A percentile compares a stretch with the other conserved stretches of the same genome.
phyloP scores from a whole-genome alignment of 2,797 vertebrate genomes.

The Philypnodon macrostomus region DNA sequence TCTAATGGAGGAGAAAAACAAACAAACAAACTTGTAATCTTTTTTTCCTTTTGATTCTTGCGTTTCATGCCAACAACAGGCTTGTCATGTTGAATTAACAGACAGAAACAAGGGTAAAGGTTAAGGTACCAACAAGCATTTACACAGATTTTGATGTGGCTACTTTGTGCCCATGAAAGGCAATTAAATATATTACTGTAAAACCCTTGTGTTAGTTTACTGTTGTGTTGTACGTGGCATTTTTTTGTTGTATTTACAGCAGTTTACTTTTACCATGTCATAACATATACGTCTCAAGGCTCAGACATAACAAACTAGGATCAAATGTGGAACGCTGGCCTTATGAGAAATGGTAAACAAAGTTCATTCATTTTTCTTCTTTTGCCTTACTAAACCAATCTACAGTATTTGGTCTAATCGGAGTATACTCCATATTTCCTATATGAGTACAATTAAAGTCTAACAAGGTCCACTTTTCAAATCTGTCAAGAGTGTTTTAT shows the following conservation, averaged over 20 bases:
- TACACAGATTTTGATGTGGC: slow-evolving; percentile 43
- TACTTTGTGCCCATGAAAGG: slow-evolving; percentile 34
- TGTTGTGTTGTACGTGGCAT: too few species aligned
- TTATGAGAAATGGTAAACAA: background rate
- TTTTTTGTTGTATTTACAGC: too few species aligned
- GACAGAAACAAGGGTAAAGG: slow-evolving; percentile 1
- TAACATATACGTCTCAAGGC: slow-evolving; percentile 33
- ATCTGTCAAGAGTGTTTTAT: slow-evolving; percentile 48
- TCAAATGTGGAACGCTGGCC: slow-evolving; percentile 28
- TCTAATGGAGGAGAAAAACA: too few species aligned
- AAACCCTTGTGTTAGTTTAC: slow-evolving; percentile 12
- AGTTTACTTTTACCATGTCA: slow-evolving; percentile 38
- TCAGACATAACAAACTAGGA: slow-evolving; percentile 38
- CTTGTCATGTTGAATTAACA: too few species aligned
- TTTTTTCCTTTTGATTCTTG: too few species aligned
- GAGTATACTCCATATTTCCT: slow-evolving; percentile 49
- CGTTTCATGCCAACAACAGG: too few species aligned
- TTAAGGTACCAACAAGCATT: slow-evolving; percentile 6
- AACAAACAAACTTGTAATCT: too few species aligned
- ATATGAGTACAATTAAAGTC: slow-evolving; percentile 51
- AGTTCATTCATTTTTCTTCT: background rate
- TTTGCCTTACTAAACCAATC: background rate
- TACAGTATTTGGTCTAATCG: slow-evolving; percentile 23
- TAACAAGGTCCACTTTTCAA: slow-evolving; percentile 34
- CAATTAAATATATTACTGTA: slow-evolving; percentile 23